Evolutionary conservation across 2,888 invertebrate genomes (phyloP).

Genomic region (Chalcis sispes): DNA sequence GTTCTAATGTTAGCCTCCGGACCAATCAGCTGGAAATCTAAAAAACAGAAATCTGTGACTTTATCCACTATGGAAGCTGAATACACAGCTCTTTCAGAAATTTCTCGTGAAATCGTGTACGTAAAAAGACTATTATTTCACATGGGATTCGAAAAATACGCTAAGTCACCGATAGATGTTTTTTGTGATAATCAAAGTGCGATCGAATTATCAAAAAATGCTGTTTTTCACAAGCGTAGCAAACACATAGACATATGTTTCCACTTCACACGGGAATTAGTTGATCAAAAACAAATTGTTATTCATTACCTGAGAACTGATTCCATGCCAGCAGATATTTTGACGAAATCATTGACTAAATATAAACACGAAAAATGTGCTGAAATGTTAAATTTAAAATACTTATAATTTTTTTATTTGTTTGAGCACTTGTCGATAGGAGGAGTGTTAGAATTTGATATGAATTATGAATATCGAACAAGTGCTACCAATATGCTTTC

Average conservation of each 20-base stretch:
- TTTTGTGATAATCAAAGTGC: constrained; percentile 20
- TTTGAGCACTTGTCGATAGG: too few relatives aligned
- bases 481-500: too few relatives aligned
- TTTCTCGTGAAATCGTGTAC: constrained; percentile 6
- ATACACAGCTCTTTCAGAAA: constrained; percentile 10
- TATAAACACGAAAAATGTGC: too few relatives aligned
- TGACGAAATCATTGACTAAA: too few relatives aligned
- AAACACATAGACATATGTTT: constrained; percentile 1
- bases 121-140: constrained; percentile 1
- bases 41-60: constrained; percentile 1
- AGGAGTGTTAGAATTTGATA: too few relatives aligned
- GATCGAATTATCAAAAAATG: neutral
- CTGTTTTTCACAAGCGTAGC: neutral
- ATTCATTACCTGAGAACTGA: too few relatives aligned
- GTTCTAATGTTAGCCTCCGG: constrained; percentile 2
- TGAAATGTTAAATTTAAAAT: too few relatives aligned
- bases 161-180: neutral
- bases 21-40: constrained; percentile 15
- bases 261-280: too few relatives aligned
- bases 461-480: too few relatives aligned
- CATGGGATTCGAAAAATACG: neutral
- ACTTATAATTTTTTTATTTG: too few relatives aligned
- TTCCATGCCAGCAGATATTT: too few relatives aligned
- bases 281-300: too few relatives aligned
- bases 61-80: constrained; percentile 1